Evolutionary conservation across 2,113 vertebrate species (phyloP), one percentile per base, ranked within the genome.

Genomic region (Brachyhypopomus occidentalis): DNA sequence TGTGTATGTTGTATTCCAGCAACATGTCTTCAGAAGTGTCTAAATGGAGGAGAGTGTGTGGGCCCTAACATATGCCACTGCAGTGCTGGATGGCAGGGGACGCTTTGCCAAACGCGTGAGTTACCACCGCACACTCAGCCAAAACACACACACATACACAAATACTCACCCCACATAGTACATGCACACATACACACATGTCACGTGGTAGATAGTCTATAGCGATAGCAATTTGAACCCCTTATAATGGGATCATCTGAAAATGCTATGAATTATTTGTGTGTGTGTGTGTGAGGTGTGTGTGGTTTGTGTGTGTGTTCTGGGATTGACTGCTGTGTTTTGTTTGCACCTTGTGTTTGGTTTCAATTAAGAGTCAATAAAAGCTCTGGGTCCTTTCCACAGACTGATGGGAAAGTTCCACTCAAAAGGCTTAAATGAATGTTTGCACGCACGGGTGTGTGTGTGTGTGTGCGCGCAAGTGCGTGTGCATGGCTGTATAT

Each of bases 71-170:
- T 83, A 84, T 95, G 90, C 25, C 86, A 86, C 84, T 94, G 91
- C 25, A 0, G 67, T 0, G 38, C 38, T 22, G 93, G 89, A 5
- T 95, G 91, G 94, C 84, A 20, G 6, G 92, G 94, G 45, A 75
- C 55, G 63, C 81, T 89, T 11, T 96, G 94, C 80, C 94, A 96
- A 87, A 93, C 85, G 30, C 88, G 91, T 95, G 88, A 96, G 94
- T 95, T 59, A 19, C 41, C 9, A 41, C 41, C 9, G 41, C 5
- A 6, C 41, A 41, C 41, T 41, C 5, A 9, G 5, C 41, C 67
- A 30, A n/a, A 59, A 75, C 41, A 3, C 17, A 58, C 17, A 27
- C 11, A 48, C 52, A 36, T 17, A 59, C 4, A 34, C 2, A 45
- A 25, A 72, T 17, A 5, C 38, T 45, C 27, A 14, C 23, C 41